A percentile compares a stretch with the other conserved stretches of the same genome.
These are phyloP conservation scores for Bemisia tabaci DNA, from an alignment of 1,140 invertebrate genomes.

Conservation along the genomic window DNA sequence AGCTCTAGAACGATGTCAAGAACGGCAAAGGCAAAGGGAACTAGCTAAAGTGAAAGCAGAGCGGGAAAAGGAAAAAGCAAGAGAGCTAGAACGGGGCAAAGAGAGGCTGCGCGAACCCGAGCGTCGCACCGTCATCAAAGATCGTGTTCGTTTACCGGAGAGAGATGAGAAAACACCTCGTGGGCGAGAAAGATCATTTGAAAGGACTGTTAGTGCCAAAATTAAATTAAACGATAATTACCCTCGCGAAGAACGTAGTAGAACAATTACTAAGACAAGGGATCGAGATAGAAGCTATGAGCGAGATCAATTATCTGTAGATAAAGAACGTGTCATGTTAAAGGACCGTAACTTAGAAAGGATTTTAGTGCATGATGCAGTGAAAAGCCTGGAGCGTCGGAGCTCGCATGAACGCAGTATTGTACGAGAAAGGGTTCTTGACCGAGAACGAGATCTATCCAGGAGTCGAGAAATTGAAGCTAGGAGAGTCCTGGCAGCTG, in stretches of 20 bases:
- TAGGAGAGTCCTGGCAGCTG: constrained; percentile 15
- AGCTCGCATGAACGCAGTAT: constrained; percentile 11
- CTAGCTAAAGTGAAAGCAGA: constrained; percentile 20
- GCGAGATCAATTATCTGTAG: constrained; percentile 13
- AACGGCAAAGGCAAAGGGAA: constrained; percentile 31
- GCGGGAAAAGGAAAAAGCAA: constrained; percentile 26
- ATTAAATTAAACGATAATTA: neutral
- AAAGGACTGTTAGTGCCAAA: constrained; percentile 1
- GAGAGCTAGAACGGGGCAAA: constrained; percentile 27
- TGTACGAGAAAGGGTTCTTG: constrained; percentile 15
- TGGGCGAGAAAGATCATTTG: constrained; percentile 13
- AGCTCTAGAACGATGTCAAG: constrained; percentile 25
- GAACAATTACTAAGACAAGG: neutral
- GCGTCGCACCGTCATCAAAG: constrained; percentile 3
- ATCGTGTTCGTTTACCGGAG: neutral
- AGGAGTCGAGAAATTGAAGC: constrained; percentile 15
- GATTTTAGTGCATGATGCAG: constrained; percentile 12
- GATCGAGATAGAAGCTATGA: constrained; percentile 15
- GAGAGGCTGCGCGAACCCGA: constrained; percentile 12
- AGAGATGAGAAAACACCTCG: constrained; percentile 11
- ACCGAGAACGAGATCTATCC: constrained; percentile 12
- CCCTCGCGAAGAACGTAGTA: neutral
- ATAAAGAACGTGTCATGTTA: constrained; percentile 16
- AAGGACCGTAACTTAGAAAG: constrained; percentile 15
- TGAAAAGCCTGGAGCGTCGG: constrained; percentile 12